Percentiles rank a stretch among this genome's conserved stretches.
Conservation (phyloP, 2,888 invertebrate genomes). For the Ischnura elegans region DNA sequence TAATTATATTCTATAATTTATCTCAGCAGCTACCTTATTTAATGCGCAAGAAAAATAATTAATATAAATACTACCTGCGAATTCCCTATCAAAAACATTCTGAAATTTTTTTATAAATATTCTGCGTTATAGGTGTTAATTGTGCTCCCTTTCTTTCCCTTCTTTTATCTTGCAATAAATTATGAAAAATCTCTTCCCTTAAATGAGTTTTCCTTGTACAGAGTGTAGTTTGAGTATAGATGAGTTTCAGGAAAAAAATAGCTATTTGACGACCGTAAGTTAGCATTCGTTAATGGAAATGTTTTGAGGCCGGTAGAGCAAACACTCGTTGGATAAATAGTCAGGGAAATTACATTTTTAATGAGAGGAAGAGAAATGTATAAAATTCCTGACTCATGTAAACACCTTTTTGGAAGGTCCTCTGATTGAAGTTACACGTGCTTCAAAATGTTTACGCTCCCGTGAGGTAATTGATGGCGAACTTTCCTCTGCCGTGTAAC, state of each 20-base stretch:
- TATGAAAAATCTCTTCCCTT: background rate
- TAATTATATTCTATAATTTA: too few species aligned
- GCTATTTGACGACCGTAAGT: background rate
- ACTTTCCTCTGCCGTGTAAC: background rate
- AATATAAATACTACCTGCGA: too few species aligned
- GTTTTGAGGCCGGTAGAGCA: background rate
- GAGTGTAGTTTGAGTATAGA: background rate
- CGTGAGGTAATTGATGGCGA: background rate
- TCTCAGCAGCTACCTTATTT: too few species aligned
- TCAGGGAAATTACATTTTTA: background rate
- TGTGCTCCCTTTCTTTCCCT: too few species aligned
- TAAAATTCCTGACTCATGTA: background rate
- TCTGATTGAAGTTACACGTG: background rate
- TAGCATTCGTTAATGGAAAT: background rate
- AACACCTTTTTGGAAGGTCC: background rate
- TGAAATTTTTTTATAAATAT: too few species aligned
- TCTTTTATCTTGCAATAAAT: background rate
- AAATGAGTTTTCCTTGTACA: background rate
- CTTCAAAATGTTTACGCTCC: background rate
- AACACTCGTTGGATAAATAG: background rate
- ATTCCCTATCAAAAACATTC: too few species aligned
- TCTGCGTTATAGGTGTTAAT: too few species aligned
- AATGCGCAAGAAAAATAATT: too few species aligned
- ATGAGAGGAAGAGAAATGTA: background rate
- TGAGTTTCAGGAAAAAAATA: background rate